Evolutionary conservation across 2,797 vertebrate genomes (phyloP).

Genomic region (Fistularia tabacaria): DNA sequence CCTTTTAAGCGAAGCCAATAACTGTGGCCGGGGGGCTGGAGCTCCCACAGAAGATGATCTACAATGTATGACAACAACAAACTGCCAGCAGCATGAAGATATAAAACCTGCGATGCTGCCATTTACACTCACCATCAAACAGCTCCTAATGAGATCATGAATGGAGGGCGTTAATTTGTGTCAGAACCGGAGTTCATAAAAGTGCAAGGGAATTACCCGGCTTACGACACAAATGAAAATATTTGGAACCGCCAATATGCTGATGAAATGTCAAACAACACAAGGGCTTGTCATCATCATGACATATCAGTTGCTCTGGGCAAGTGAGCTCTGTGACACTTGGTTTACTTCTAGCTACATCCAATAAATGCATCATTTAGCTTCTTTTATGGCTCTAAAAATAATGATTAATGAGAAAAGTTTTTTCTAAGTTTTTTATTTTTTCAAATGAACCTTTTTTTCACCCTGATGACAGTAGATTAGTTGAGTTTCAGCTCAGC

Average conservation of each 20-base stretch:
- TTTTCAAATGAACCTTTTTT: too few relatives aligned
- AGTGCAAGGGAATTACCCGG: slow-evolving; percentile 53
- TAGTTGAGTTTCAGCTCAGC: too few relatives aligned
- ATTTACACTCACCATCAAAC: slow-evolving; percentile 45
- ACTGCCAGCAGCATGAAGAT: slow-evolving; percentile 46
- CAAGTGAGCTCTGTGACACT: slow-evolving; percentile 38
- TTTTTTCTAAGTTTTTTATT: not conserved
- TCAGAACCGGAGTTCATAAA: slow-evolving; percentile 29
- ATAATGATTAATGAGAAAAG: slow-evolving; percentile 16
- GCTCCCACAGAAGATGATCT: slow-evolving; percentile 45
- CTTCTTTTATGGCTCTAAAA: slow-evolving; percentile 14
- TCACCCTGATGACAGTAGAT: too few relatives aligned
- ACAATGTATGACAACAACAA: slow-evolving; percentile 21
- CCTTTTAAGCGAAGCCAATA: slow-evolving; percentile 42
- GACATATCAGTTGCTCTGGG: slow-evolving; percentile 58
- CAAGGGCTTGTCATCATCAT: slow-evolving; percentile 55
- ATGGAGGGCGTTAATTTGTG: slow-evolving; percentile 45
- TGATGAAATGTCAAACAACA: slow-evolving; percentile 62
- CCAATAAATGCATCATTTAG: slow-evolving; percentile 42
- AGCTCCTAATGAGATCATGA: slow-evolving; percentile 51
- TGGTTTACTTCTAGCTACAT: slow-evolving; percentile 37
- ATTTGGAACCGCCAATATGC: slow-evolving; percentile 62
- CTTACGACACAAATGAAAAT: slow-evolving; percentile 44
- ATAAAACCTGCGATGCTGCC: slow-evolving; percentile 40
- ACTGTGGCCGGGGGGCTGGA: slow-evolving; percentile 23